A percentile compares a stretch with the other conserved stretches of the same genome.
Evolutionary conservation across 2,113 vertebrate species (phyloP).

Genomic region (Myocastor coypus): DNA sequence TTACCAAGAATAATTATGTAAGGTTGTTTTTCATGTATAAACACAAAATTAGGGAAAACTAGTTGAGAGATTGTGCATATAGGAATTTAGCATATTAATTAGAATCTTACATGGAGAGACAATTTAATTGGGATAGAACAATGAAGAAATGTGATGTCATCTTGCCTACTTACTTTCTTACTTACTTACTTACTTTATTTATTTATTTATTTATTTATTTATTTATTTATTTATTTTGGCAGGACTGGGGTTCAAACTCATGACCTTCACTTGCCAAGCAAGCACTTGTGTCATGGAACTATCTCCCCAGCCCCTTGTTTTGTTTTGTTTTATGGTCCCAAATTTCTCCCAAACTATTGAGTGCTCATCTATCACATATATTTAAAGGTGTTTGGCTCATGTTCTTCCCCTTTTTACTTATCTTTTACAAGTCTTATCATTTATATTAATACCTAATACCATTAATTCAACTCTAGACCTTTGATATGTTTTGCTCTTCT

Average conservation of each 20-base stretch:
- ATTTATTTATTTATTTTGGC: too few relatives aligned
- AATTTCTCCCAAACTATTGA: not conserved
- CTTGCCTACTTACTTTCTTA: too few relatives aligned
- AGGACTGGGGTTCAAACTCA: too few relatives aligned
- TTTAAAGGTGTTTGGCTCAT: not conserved
- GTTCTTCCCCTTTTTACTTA: not conserved
- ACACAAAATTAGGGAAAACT: not conserved
- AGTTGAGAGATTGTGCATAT: fast-evolving
- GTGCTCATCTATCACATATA: not conserved
- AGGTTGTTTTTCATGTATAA: not conserved
- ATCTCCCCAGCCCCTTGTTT: too few relatives aligned
- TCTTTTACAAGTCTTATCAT: constrained; percentile 3
- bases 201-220: too few relatives aligned
- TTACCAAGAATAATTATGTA: not conserved
- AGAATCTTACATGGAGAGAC: not conserved
- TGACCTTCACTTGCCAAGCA: too few relatives aligned
- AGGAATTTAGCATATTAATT: not conserved
- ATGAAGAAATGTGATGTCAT: not conserved
- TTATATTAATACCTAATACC: constrained; percentile 34
- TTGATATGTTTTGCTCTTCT: constrained; percentile 8
- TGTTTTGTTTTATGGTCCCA: not conserved
- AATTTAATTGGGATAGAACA: not conserved
- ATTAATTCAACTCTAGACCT: constrained; percentile 21
- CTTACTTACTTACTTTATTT: too few relatives aligned
- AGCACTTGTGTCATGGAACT: too few relatives aligned